Evolutionary conservation across 2,113 vertebrate species (phyloP).

Genomic region (Raphicerus campestris): DNA sequence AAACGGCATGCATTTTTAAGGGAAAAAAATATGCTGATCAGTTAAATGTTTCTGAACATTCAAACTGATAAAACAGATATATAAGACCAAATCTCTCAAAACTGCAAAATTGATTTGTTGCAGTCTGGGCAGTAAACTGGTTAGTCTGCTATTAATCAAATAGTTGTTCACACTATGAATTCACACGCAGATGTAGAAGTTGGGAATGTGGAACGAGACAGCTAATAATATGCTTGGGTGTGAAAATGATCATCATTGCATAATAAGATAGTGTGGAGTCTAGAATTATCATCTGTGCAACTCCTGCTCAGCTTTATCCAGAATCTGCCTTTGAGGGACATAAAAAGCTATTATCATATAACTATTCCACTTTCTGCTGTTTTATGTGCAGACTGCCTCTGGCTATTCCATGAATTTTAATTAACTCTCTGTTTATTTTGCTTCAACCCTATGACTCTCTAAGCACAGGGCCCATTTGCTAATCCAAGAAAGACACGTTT

Average conservation of each 20-base stretch:
- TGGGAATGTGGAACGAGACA: neutral
- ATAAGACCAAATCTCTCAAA: neutral
- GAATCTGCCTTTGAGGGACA: neutral
- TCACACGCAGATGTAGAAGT: neutral
- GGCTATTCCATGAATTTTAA: neutral
- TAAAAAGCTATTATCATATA: neutral
- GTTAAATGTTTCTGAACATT: neutral
- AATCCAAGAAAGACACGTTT: neutral
- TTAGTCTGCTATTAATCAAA: neutral
- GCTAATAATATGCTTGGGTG: neutral
- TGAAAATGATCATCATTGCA: rapidly evolving
- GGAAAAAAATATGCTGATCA: neutral
- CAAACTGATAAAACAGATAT: neutral
- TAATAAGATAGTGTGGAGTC: neutral
- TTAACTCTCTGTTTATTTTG: neutral
- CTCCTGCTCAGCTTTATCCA: neutral
- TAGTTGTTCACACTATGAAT: neutral
- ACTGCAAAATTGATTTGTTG: neutral
- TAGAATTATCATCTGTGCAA: neutral
- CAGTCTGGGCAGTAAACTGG: neutral
- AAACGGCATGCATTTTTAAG: neutral
- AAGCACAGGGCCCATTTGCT: neutral
- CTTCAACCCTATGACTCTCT: neutral
- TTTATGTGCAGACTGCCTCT: neutral
- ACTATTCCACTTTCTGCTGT: neutral